Base-by-base conservation (phyloP, 2,888 invertebrate species). In the Sisyra nigra region DNA sequence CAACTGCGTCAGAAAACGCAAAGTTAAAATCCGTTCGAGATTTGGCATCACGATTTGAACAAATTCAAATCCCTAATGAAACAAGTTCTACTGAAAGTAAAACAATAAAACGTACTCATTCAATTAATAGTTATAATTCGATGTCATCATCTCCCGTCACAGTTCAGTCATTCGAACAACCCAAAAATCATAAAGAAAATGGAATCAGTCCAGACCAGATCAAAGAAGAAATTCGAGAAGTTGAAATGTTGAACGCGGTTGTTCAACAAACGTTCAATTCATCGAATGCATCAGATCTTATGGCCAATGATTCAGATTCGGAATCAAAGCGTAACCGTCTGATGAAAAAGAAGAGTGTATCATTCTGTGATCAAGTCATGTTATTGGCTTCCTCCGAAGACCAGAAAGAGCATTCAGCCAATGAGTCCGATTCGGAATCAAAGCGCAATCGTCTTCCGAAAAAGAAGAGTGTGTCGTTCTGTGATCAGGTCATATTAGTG, bases 391-490 rank as follows among this genome's bases (percentile, higher is more conserved):
- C 89, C 1, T 88, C 89, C 0, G 91, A 92, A 54, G 89, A 91
- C 52, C 85, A 89, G 54, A 88, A 88, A 61, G 86, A 86, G n/a
- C 67, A 50, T 62, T 66, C 19, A 59, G 58, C 50, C 61, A 66
- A 53, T 42, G 46, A 46, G 32, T 48, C 44, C 6, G 51, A 52
- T 42, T 49, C 62, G 49, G 66, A 65, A 51, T 51, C 54, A 1
- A 53, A 55, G 9, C 63, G 65, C 29, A 56, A 67, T 46, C 63
- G 61, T 9, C 74, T 73, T 48, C 60, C 65, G 1, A 87, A 87
- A 57, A 91, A 91, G 70, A 93, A 93, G 61, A 88, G 87, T 45
- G 93, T 93, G 3, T 91, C 92, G 0, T 93, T 93, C 62, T 92
- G 91, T 55, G 92, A 92, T 59, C 88, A 92, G 63, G 89, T 93